Conservation (phyloP, 37 sponge, comb jelly and placozoan species). For the Ianthella basta region DNA sequence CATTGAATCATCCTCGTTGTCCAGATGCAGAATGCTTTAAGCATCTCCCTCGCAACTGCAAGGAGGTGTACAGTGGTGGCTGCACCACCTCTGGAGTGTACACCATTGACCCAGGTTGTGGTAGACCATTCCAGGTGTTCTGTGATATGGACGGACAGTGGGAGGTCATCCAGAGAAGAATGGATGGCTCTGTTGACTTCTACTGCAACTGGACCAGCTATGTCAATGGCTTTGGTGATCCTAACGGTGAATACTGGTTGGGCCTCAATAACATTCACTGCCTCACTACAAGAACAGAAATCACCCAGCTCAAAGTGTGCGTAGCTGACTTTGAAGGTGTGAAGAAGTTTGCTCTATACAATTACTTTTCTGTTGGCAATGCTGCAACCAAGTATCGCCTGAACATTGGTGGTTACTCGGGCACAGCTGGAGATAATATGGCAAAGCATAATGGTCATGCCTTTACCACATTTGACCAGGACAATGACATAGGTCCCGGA, state of each 20-base stretch:
- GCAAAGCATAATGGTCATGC: background rate
- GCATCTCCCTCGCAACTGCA: slow-evolving; percentile 12
- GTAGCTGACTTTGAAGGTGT: slow-evolving; percentile 22
- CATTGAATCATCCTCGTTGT: too few species aligned
- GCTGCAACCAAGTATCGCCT: slow-evolving; percentile 13
- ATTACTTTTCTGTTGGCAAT: slow-evolving; percentile 31
- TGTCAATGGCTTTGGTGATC: slow-evolving; percentile 28
- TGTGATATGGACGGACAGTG: slow-evolving; percentile 23
- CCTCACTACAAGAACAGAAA: slow-evolving; percentile 23
- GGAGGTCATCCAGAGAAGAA: slow-evolving; percentile 41
- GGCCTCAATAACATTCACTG: slow-evolving; percentile 34
- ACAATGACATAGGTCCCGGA: slow-evolving; percentile 24
- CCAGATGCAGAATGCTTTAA: too few species aligned
- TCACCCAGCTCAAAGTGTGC: slow-evolving; percentile 15
- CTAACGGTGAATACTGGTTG: slow-evolving; percentile 28
- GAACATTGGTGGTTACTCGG: slow-evolving; percentile 13
- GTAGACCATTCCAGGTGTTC: slow-evolving; percentile 22
- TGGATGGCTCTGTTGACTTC: slow-evolving; percentile 41
- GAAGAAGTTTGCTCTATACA: slow-evolving; percentile 27
- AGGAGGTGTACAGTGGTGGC: slow-evolving; percentile 15
- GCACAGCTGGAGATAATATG: background rate
- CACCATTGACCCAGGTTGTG: slow-evolving; percentile 27
- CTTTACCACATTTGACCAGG: background rate
- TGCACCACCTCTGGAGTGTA: slow-evolving; percentile 10
- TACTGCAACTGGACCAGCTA: slow-evolving; percentile 29